A percentile compares a stretch with the other conserved stretches of the same genome.
Conservation (phyloP, 2,113 vertebrate genomes). For the Paradoxurus hermaphroditus region DNA sequence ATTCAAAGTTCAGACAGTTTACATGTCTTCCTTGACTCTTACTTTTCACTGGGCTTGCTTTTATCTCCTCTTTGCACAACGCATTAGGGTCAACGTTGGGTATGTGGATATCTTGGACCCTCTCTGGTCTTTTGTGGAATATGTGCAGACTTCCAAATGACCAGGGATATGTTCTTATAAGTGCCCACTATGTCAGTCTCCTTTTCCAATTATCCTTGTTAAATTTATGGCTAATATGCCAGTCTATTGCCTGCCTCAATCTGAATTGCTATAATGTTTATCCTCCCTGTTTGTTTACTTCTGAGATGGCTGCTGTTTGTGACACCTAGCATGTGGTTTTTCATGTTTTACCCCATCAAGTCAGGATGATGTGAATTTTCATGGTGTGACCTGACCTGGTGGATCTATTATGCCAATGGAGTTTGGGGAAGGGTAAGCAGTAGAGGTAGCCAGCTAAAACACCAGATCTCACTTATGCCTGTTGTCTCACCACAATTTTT, state of each 20-base stretch:
- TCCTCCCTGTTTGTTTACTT: not conserved
- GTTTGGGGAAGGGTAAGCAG: not conserved
- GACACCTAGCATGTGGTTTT: not conserved
- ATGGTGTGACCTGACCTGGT: not conserved
- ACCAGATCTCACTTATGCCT: not conserved
- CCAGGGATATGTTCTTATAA: not conserved
- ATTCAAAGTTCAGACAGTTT: slow-evolving; percentile 2
- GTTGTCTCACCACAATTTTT: not conserved
- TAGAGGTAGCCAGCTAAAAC: not conserved
- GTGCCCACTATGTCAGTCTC: not conserved
- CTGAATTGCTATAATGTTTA: not conserved
- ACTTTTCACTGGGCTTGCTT: not conserved
- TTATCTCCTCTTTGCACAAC: not conserved
- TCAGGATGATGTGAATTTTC: not conserved
- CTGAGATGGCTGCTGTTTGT: not conserved
- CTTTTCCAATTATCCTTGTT: not conserved
- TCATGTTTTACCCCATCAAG: not conserved
- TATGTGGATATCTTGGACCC: not conserved
- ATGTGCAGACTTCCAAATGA: not conserved
- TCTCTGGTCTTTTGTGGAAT: not conserved
- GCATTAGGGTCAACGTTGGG: not conserved
- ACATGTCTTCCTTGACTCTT: not conserved
- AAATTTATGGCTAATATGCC: not conserved
- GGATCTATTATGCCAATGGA: not conserved
- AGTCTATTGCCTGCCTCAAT: not conserved